Base-by-base conservation (phyloP, 2,113 vertebrate genomes). In the Onychostruthus taczanowskii region DNA sequence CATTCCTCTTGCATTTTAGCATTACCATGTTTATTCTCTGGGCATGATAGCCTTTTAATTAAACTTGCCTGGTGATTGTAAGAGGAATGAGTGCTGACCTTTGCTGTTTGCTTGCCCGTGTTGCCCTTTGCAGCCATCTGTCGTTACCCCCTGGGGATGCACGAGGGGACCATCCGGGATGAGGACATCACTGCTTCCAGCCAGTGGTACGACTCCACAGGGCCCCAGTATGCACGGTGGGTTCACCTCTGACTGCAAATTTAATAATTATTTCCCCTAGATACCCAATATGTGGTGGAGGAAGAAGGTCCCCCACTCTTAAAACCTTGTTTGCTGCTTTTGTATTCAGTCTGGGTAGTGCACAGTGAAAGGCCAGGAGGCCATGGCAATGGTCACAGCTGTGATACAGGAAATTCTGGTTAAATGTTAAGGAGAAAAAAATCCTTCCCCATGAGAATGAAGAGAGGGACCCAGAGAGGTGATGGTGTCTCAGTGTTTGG, bases 181-280 rank as follows among this genome's bases (percentile, higher is more conserved):
- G 97, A 98, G 86, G 98, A 98, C 97, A 98, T 99, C 97, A 98
- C 98, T 31, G 99, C 99, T 4, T 99, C 99, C 95, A 99, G 98
- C 93, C 98, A 99, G 95, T 99, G 98, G 98, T 98, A 99, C 2
- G 97, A 98, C 79, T 99, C 98, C 70, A 99, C 99, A 1, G 99
- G 98, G 56, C 98, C 99, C 11, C 98, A 98, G 72, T 99, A 98
- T 43, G 98, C 98, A 96, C 98, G 99, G 99, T 99, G 72, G 61
- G 98, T 93, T 52, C 30, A n/a, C 9, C 43, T 43, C 59, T 85
- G n/a, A 24, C 24, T 31, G 9, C 70, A 37, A 5, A 15, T 14
- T 4, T 0, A 5, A 44, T 46, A 17, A 20, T 52, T 33, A 55
- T 17, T 3, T 1, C 3, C 6, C 24, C 28, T 47, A 24, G 3